Evolutionary conservation across 1,140 invertebrate species (phyloP), one percentile per base, ranked within the genome.

Genomic region (Trachymyrmex cornetzi): DNA sequence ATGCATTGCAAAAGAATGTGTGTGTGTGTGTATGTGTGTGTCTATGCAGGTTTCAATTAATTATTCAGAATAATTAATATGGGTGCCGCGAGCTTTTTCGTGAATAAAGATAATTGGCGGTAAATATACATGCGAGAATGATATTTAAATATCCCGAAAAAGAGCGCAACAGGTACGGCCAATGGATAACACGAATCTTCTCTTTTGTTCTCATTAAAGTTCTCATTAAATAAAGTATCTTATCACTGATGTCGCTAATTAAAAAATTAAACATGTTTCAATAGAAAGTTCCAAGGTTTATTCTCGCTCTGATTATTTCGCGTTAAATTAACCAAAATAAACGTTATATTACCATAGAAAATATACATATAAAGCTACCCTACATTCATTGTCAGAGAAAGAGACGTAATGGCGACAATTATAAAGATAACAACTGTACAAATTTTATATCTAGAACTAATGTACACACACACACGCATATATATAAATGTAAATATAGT

Each of bases 131-230:
- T 16, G 53, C 24, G 9, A 48, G 34, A 12, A 27, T 34, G 57
- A 75, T 63, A 72, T 74, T 44, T 74, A 24, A 59, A 72, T 61
- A 27, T 61, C 24, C 38, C 22, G 53, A 82, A 84, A 84, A 74
- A 82, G 53, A 63, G 38, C 22, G 80, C 80, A 84, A 84, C 80
- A 84, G 80, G 80, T 84, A 75, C 12, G 53, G 64, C 9, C 27
- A 38, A 81, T 55, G 24, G 66, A 71, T 81, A 81, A 81, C 6
- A 27, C 30, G 14, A 1, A 38, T 16, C 30, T 75, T 63, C 44
- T 22, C 38, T 74, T 61, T 72, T 30, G 38, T 74, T n/a, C 24
- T 61, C 67, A 75, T 75, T 67, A 22, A 67, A 44, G 4, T 12
- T 22, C n/a, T 48, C n/a, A 38, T 34, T 48, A 82, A 81, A 72